phyloP scores from a whole-genome alignment of 1,140 invertebrate genomes.

The Apis laboriosa region DNA sequence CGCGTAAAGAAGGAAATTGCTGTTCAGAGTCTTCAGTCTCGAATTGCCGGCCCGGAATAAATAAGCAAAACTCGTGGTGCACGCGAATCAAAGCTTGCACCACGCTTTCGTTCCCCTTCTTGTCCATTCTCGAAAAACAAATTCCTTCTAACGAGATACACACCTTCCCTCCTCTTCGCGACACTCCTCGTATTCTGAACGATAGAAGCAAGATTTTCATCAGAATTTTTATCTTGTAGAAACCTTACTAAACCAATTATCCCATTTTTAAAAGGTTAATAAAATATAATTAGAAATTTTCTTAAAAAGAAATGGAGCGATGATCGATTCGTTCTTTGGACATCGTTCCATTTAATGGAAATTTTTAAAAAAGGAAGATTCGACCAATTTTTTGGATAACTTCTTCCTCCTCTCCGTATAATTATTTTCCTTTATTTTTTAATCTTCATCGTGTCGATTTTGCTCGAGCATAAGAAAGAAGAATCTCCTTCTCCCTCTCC shows the following conservation, averaged over 20 bases:
- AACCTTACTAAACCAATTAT: too few relatives aligned
- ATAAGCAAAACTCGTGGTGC: conserved; percentile 55
- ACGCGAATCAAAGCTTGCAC: conserved; percentile 49
- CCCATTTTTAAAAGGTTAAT: too few relatives aligned
- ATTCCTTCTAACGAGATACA: conserved; percentile 54
- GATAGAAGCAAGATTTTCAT: conserved; percentile 20
- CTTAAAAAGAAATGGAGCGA: too few relatives aligned
- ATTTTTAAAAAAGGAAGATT: too few relatives aligned
- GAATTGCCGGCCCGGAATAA: conserved; percentile 61
- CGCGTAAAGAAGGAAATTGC: conserved; percentile 52
- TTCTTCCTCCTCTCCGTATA: too few relatives aligned
- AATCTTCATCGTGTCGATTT: not conserved
- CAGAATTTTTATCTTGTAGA: not conserved
- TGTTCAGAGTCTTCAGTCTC: conserved; percentile 50
- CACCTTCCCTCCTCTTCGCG: conserved; percentile 14
- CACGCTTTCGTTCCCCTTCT: conserved; percentile 12
- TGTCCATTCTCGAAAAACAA: conserved; percentile 20
- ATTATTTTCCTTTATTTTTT: too few relatives aligned
- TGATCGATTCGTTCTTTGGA: too few relatives aligned
- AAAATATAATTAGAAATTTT: too few relatives aligned
- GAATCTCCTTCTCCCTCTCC: not conserved
- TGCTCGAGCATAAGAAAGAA: too few relatives aligned
- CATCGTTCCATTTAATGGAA: too few relatives aligned
- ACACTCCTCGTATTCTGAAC: conserved; percentile 25
- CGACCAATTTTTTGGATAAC: too few relatives aligned